A percentile compares a stretch with the other conserved stretches of the same genome.
Evolutionary conservation across 2,797 vertebrate species (phyloP).

Genomic region (Botia kubotai): DNA sequence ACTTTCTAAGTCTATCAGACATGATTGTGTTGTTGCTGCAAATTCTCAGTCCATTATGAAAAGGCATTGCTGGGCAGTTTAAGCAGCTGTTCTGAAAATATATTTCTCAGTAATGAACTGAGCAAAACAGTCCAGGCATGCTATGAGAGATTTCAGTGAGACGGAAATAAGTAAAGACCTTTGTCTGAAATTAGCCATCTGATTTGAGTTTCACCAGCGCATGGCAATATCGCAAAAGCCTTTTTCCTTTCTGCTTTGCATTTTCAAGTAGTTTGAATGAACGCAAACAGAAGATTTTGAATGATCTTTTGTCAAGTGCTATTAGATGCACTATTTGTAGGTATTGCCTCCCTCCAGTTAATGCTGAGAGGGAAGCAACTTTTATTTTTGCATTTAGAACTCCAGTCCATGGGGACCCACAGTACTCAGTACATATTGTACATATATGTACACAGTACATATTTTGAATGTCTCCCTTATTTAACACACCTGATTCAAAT

Average conservation of each 20-base stretch:
- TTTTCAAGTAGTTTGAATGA: conserved; percentile 37
- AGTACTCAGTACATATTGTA: no score
- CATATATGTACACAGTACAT: no score
- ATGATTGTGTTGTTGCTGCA: conserved; percentile 11
- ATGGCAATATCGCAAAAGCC: conserved; percentile 42
- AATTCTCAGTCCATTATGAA: conserved; percentile 3
- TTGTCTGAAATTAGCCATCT: conserved; percentile 54
- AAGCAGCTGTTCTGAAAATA: conserved; percentile 30
- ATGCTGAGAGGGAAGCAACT: conserved; percentile 6
- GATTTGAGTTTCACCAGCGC: conserved; percentile 49
- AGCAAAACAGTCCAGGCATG: conserved; percentile 47
- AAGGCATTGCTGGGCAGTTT: neutral
- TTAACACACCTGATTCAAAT: no score
- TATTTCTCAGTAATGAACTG: conserved; percentile 15
- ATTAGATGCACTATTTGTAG: conserved; percentile 8
- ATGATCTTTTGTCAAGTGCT: conserved; percentile 20
- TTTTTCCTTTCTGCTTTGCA: conserved; percentile 19
- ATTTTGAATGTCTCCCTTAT: no score
- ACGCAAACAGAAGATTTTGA: conserved; percentile 38
- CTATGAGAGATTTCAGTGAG: conserved; percentile 39
- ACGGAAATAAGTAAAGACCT: conserved; percentile 35
- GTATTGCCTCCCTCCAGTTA: conserved; percentile 36
- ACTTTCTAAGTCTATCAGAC: neutral
- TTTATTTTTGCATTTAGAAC: conserved; percentile 13
- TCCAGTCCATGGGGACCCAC: no score